These are phyloP conservation scores for Thunnus maccoyii DNA, from an alignment of 2,113 vertebrate genomes.

Conservation along the genomic window DNA sequence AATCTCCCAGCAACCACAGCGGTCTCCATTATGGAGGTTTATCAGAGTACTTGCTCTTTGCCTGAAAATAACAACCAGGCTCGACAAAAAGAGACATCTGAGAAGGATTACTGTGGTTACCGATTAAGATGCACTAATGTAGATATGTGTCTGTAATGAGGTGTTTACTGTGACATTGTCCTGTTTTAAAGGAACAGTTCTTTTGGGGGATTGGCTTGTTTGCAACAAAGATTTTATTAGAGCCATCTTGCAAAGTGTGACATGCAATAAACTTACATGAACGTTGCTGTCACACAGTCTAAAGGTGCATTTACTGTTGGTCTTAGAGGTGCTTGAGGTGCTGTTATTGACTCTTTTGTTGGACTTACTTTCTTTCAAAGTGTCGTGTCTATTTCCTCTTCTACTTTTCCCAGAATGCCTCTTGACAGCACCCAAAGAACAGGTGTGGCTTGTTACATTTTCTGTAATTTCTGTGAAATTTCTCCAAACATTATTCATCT, in stretches of 20 bases:
- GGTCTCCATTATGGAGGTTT: background rate
- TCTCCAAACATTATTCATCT: background rate
- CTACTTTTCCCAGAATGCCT: background rate
- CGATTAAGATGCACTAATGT: background rate
- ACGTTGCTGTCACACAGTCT: no score
- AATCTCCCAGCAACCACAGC: conserved; percentile 59
- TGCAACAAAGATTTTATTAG: no score
- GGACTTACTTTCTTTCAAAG: no score
- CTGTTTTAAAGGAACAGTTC: background rate
- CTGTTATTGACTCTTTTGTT: background rate
- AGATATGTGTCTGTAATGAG: background rate
- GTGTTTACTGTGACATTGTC: no score
- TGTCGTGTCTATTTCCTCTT: background rate
- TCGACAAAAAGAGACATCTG: background rate
- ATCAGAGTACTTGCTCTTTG: background rate
- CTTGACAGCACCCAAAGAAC: background rate
- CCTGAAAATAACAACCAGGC: accelerated
- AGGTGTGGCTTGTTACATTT: background rate
- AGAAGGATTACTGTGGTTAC: accelerated
- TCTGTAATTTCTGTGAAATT: background rate
- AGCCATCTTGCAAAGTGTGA: no score
- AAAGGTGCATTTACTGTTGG: no score
- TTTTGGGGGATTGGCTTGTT: background rate
- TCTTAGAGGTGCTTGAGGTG: no score
- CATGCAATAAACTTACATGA: no score